Base-by-base conservation (phyloP, 2,888 invertebrate genomes). In the Elmis aenea region DNA sequence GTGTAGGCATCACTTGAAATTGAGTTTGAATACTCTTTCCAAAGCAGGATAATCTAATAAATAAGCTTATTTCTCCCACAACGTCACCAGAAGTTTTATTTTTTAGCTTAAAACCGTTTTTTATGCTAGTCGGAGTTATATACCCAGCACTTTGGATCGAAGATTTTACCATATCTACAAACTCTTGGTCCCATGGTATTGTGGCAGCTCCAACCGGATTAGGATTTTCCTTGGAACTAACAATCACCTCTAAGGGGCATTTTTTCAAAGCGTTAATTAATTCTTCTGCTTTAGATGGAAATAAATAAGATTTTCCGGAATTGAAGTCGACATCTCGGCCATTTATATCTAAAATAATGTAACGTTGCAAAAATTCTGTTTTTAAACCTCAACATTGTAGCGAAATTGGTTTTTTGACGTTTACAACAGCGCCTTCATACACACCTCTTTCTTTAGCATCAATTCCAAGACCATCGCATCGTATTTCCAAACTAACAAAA, bases 291-390 rank as follows among this genome's bases (percentile, higher is more conserved):
- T 67, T 70, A 12, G 69, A 68, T 3, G 74, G 66, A 33, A 77
- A 77, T 11, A 77, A 50, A 50, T 67, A 70, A 1, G 77, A 76
- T 67, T 74, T 75, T 4, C 62, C 77, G 66, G 38, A 69, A 58
- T 70, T 72, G 58, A 58, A 73, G 59, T 27, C 57, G 58, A 59
- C 68, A 59, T 27, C 68, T 5, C 33, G 32, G 5, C 42, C 26
- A 13, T 48, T 46, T 3, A 45, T 37, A 28, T 42, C 50, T 49
- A 11, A 32, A 32, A n/a, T n/a, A n/a, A n/a, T n/a, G n/a, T n/a
- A n/a, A n/a, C n/a, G n/a, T n/a, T n/a, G n/a, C n/a, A n/a, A n/a
- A n/a, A n/a, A n/a, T n/a, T n/a, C n/a, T n/a, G n/a, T n/a, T n/a
- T n/a, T n/a, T n/a, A n/a, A n/a, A n/a, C n/a, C n/a, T n/a, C n/a